A percentile compares a stretch with the other conserved stretches of the same genome.
Conservation (phyloP, 2,113 vertebrate genomes). For the Amphiprion ocellaris region DNA sequence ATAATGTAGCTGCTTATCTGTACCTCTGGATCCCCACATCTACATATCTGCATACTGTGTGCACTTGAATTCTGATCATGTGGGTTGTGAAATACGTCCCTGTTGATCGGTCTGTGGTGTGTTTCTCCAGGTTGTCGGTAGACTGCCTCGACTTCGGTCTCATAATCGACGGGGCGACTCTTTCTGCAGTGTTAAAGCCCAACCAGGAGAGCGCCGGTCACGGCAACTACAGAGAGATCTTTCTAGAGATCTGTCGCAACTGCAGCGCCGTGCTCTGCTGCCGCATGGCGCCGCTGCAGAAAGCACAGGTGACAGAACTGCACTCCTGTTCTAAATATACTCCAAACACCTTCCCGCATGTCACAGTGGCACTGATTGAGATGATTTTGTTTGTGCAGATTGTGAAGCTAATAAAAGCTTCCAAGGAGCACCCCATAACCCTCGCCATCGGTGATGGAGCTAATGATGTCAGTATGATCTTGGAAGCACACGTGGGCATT, state of each 20-base stretch:
- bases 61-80: not conserved
- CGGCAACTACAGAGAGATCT: slow-evolving; percentile 92
- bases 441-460: slow-evolving; percentile 96
- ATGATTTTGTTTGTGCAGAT: slow-evolving; percentile 84
- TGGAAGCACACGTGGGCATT: slow-evolving; percentile 98
- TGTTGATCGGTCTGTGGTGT: not conserved
- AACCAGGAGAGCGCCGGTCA: slow-evolving; percentile 86
- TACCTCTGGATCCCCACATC: not conserved
- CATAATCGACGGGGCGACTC: slow-evolving; percentile 95
- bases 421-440: slow-evolving; percentile 96
- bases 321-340: not conserved
- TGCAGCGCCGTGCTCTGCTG: slow-evolving; percentile 97
- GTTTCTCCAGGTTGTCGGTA: slow-evolving; percentile 88
- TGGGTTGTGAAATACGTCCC: not conserved
- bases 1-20: not conserved
- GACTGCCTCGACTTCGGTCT: slow-evolving; percentile 95
- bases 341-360: not conserved
- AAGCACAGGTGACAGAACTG: slow-evolving; percentile 90
- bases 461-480: slow-evolving; percentile 99
- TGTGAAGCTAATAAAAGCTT: slow-evolving; percentile 96
- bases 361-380: not conserved
- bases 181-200: slow-evolving; percentile 93
- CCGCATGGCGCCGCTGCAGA: slow-evolving; percentile 98
- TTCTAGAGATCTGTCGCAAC: slow-evolving; percentile 96
- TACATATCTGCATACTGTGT: too few species aligned